These are phyloP conservation scores for Thymelicus lineola DNA, from an alignment of 2,888 invertebrate species.

Conservation along the genomic window DNA sequence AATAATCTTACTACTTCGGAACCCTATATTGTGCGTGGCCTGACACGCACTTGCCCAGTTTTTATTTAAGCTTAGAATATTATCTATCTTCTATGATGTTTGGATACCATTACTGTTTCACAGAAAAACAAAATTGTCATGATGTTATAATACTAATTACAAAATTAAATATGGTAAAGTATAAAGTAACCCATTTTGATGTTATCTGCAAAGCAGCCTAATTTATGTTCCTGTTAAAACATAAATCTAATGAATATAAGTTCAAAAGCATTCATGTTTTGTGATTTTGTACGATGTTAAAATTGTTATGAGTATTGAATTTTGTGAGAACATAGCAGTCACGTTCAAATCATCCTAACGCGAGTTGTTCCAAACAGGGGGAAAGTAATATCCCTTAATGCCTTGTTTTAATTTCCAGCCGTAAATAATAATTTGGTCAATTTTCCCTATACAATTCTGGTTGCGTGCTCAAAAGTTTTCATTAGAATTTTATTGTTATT, in stretches of 20 bases:
- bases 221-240: slow-evolving; percentile 5
- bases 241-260: slow-evolving; percentile 1
- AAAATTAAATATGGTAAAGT: too few relatives aligned
- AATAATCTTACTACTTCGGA: too few relatives aligned
- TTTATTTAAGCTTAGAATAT: too few relatives aligned
- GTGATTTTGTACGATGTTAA: slow-evolving; percentile 2
- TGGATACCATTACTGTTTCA: too few relatives aligned
- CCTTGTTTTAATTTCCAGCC: slow-evolving; percentile 80
- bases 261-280: slow-evolving; percentile 3
- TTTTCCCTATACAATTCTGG: slow-evolving; percentile 79
- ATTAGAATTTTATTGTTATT: slow-evolving; percentile 85
- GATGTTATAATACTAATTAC: too few relatives aligned
- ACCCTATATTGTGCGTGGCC: too few relatives aligned
- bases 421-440: slow-evolving; percentile 85
- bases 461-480: slow-evolving; percentile 83
- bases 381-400: slow-evolving; percentile 76
- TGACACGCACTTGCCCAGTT: too few relatives aligned
- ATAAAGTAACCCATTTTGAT: not conserved
- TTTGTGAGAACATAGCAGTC: slow-evolving; percentile 47
- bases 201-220: not conserved
- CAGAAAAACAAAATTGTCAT: too few relatives aligned
- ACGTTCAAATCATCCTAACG: slow-evolving; percentile 55
- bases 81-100: too few relatives aligned
- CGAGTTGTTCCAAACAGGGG: slow-evolving; percentile 69
- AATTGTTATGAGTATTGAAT: not conserved